A percentile compares a stretch with the other conserved stretches of the same genome.
phyloP scores from a whole-genome alignment of 2,888 invertebrate species.

The Eupithecia vulgata region DNA sequence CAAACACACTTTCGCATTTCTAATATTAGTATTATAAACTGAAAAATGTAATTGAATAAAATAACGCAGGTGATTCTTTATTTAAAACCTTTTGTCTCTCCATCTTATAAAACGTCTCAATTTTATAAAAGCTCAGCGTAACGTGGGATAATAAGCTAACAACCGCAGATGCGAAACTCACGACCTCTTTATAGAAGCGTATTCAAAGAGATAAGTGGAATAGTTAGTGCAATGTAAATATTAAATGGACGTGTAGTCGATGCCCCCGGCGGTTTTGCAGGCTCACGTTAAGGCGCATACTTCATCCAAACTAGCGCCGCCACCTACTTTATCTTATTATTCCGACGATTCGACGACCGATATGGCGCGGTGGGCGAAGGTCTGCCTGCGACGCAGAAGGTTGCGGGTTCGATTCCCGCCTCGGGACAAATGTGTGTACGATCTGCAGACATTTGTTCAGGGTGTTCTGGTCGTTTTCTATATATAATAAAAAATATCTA shows the following conservation, averaged over 20 bases:
- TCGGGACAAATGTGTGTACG: too few relatives aligned
- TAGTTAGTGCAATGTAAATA: slow-evolving; percentile 37
- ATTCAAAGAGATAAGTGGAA: slow-evolving; percentile 29
- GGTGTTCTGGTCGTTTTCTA: too few relatives aligned
- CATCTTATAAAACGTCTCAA: slow-evolving; percentile 1
- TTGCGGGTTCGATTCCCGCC: too few relatives aligned
- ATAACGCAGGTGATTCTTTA: not conserved
- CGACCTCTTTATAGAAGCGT: slow-evolving; percentile 24
- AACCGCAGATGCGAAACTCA: slow-evolving; percentile 18
- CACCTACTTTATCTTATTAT: too few relatives aligned
- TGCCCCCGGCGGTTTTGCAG: slow-evolving; percentile 59
- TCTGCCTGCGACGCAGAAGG: too few relatives aligned
- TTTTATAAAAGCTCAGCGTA: slow-evolving; percentile 8
- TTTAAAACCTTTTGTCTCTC: not conserved
- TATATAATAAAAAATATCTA: too few relatives aligned
- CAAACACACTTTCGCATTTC: too few relatives aligned
- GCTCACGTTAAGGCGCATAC: slow-evolving; percentile 70
- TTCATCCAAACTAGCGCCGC: too few relatives aligned
- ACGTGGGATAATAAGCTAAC: slow-evolving; percentile 12
- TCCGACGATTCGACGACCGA: too few relatives aligned
- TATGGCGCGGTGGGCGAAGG: too few relatives aligned
- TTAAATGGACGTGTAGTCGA: slow-evolving; percentile 43
- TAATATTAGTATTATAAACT: too few relatives aligned
- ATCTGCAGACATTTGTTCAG: too few relatives aligned
- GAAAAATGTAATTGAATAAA: not conserved